Conservation (phyloP, 2,797 vertebrate species). For the Gymnothorax javanicus region DNA sequence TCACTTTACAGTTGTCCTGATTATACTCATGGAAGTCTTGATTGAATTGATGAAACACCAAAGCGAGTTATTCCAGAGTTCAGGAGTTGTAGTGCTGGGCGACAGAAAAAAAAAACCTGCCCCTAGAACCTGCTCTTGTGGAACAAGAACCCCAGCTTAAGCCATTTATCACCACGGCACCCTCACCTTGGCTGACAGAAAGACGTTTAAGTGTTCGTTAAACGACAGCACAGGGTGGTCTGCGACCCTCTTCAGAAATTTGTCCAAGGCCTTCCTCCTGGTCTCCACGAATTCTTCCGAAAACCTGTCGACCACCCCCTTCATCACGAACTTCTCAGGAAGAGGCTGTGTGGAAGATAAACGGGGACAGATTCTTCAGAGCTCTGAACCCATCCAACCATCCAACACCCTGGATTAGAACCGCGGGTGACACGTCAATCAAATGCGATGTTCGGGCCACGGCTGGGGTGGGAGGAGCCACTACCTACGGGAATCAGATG, state of each 20-base stretch:
- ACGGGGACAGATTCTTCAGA: not conserved
- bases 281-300: constrained; percentile 97
- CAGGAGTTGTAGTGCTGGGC: too few relatives aligned
- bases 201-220: constrained; percentile 91
- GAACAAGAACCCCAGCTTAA: too few relatives aligned
- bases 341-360: constrained; percentile 74
- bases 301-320: constrained; percentile 96
- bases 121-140: too few relatives aligned
- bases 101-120: too few relatives aligned
- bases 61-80: too few relatives aligned
- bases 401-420: not conserved
- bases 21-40: too few relatives aligned
- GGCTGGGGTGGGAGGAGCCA: not conserved
- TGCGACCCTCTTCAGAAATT: constrained; percentile 92
- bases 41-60: too few relatives aligned
- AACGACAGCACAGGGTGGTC: constrained; percentile 97
- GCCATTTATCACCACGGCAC: not conserved
- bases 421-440: not conserved
- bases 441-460: not conserved
- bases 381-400: not conserved
- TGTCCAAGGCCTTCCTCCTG: constrained; percentile 91
- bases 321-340: constrained; percentile 98
- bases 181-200: constrained; percentile 84
- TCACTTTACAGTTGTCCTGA: too few relatives aligned
- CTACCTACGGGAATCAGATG: constrained; percentile 96